Conservation (phyloP, 1,140 invertebrate species). For the Gyrodactylus salaris region DNA sequence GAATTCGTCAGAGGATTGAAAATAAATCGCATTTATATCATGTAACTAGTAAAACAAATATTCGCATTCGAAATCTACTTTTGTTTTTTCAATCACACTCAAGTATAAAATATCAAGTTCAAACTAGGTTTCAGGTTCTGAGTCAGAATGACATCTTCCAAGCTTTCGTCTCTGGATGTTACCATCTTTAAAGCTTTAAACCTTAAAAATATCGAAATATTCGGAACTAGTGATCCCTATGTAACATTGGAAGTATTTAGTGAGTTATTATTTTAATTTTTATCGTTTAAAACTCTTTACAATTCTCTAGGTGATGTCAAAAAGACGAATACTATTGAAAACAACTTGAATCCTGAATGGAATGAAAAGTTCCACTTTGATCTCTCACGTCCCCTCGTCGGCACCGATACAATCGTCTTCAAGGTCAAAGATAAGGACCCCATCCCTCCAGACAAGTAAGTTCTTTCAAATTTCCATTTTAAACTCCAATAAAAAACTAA, state of each 20-base stretch:
- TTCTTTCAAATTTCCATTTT: not conserved
- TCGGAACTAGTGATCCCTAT: not conserved
- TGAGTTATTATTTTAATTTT: not conserved
- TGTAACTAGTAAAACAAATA: not conserved
- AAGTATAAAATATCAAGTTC: too few relatives aligned
- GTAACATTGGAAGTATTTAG: not conserved
- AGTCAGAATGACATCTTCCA: too few relatives aligned
- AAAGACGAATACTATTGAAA: not conserved
- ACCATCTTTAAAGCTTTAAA: not conserved
- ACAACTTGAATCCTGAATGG: not conserved
- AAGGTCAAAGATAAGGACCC: not conserved
- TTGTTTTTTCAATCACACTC: too few relatives aligned
- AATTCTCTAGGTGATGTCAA: not conserved
- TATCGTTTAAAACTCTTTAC: not conserved
- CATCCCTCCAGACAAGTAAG: not conserved
- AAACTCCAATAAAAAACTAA: too few relatives aligned
- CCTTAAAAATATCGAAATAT: not conserved
- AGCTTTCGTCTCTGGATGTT: not conserved
- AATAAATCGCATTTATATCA: not conserved
- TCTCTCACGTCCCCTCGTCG: not conserved
- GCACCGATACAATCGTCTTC: not conserved
- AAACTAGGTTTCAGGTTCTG: too few relatives aligned
- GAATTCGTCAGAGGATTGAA: not conserved
- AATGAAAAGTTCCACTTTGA: not conserved
- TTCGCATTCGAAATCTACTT: too few relatives aligned